These are phyloP conservation scores for Philypnodon macrostomus DNA, from an alignment of 2,797 vertebrate species.

Conservation along the genomic window DNA sequence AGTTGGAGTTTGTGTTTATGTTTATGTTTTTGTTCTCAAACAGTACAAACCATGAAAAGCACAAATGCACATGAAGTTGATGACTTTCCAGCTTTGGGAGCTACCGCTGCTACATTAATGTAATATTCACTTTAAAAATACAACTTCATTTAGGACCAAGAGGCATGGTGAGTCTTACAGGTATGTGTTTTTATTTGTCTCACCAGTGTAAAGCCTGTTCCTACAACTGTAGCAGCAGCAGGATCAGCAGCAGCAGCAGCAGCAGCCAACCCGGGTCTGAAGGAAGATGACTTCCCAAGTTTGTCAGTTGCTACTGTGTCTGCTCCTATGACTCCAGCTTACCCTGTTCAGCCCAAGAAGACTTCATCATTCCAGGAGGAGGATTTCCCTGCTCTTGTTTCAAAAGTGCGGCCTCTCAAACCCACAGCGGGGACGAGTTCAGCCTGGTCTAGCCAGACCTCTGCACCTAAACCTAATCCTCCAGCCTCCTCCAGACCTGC, in stretches of 20 bases:
- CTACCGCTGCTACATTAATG: slow-evolving; percentile 55
- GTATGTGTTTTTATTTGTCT: neutral
- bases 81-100: slow-evolving; percentile 80
- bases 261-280: slow-evolving; percentile 62
- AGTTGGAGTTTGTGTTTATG: neutral
- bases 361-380: slow-evolving; percentile 89
- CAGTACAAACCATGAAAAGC: slow-evolving; percentile 72
- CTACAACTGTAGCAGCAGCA: slow-evolving; percentile 1
- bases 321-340: slow-evolving; percentile 74
- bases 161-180: neutral
- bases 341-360: slow-evolving; percentile 75
- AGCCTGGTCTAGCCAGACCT: slow-evolving; percentile 81
- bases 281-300: slow-evolving; percentile 96
- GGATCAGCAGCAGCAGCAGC: slow-evolving; percentile 3
- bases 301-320: slow-evolving; percentile 67
- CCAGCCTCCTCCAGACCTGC: slow-evolving; percentile 44
- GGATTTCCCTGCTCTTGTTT: slow-evolving; percentile 94
- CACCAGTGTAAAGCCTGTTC: slow-evolving; percentile 47
- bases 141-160: no score
- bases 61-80: slow-evolving; percentile 74
- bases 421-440: slow-evolving; percentile 75
- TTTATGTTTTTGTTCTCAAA: neutral
- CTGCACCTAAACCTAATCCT: slow-evolving; percentile 65
- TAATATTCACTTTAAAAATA: slow-evolving; percentile 35
- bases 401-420: slow-evolving; percentile 78